These are phyloP conservation scores for Clepsis dumicolana DNA, from an alignment of 2,888 invertebrate genomes.

Conservation along the genomic window DNA sequence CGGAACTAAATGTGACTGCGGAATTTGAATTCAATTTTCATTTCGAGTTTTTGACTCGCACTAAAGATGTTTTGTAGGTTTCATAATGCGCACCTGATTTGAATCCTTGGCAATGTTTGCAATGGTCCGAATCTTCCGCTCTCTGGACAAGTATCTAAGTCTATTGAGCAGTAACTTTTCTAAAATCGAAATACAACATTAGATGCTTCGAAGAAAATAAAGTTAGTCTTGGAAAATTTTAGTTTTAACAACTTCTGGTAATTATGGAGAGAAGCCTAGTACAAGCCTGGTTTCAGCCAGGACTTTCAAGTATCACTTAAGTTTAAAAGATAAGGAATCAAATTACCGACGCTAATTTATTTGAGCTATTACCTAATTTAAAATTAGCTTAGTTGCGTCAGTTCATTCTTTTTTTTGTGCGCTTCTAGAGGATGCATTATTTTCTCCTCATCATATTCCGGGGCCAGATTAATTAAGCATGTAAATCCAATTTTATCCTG, in stretches of 20 bases:
- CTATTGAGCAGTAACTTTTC: not conserved
- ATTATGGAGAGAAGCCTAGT: not conserved
- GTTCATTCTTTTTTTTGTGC: too few species aligned
- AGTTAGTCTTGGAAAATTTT: not conserved
- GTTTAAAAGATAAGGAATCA: too few species aligned
- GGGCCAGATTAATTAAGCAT: not conserved
- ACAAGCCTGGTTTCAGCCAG: too few species aligned
- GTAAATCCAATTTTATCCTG: not conserved
- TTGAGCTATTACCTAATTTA: too few species aligned
- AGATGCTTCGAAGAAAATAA: not conserved
- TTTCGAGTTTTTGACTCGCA: constrained; percentile 2
- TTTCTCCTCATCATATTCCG: not conserved
- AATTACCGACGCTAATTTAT: too few species aligned
- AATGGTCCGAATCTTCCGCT: not conserved
- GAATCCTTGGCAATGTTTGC: not conserved
- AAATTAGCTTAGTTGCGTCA: too few species aligned
- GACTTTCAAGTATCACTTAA: too few species aligned
- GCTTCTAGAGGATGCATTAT: too few species aligned
- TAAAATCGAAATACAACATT: not conserved
- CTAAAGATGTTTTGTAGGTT: not conserved
- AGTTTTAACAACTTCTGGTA: not conserved
- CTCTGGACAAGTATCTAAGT: not conserved
- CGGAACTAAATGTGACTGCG: constrained; percentile 18
- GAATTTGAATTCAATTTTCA: constrained; percentile 13
- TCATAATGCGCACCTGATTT: not conserved